Conservation (phyloP, 2,797 vertebrate species). For the Protosalanx chinensis region DNA sequence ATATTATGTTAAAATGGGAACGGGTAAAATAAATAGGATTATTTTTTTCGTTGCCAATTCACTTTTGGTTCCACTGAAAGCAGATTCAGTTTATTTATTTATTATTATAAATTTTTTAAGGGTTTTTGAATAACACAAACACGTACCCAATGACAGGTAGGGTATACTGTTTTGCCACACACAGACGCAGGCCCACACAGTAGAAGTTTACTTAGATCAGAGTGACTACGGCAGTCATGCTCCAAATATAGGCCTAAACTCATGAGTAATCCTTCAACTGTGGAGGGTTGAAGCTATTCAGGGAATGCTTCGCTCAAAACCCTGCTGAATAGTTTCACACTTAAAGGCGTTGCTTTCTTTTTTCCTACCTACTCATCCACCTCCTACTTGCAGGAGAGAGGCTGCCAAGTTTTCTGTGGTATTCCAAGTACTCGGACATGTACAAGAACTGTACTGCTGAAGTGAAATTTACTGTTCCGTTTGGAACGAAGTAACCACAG, state of each 20-base stretch:
- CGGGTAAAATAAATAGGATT: neutral
- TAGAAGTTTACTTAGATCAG: constrained; percentile 32
- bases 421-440: constrained; percentile 51
- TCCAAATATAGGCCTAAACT: constrained; percentile 59
- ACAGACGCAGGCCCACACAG: constrained; percentile 8
- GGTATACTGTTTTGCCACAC: constrained; percentile 17
- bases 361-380: constrained; percentile 22
- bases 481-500: constrained; percentile 13
- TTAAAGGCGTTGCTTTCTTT: constrained; percentile 31
- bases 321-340: constrained; percentile 50
- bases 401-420: constrained; percentile 52
- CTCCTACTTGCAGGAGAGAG: constrained; percentile 32
- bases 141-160: constrained; percentile 8
- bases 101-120: too few relatives aligned
- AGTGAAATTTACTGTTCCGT: constrained; percentile 17
- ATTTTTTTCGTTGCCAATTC: neutral
- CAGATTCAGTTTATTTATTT: too few relatives aligned
- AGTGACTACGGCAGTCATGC: constrained; percentile 33
- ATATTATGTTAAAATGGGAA: neutral
- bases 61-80: neutral
- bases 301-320: constrained; percentile 45
- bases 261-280: constrained; percentile 35
- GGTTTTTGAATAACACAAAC: neutral
- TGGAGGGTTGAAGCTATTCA: constrained; percentile 29
- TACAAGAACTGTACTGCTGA: constrained; percentile 41